These are phyloP conservation scores for Miichthys miiuy DNA, from an alignment of 2,797 vertebrate genomes.

Conservation along the genomic window DNA sequence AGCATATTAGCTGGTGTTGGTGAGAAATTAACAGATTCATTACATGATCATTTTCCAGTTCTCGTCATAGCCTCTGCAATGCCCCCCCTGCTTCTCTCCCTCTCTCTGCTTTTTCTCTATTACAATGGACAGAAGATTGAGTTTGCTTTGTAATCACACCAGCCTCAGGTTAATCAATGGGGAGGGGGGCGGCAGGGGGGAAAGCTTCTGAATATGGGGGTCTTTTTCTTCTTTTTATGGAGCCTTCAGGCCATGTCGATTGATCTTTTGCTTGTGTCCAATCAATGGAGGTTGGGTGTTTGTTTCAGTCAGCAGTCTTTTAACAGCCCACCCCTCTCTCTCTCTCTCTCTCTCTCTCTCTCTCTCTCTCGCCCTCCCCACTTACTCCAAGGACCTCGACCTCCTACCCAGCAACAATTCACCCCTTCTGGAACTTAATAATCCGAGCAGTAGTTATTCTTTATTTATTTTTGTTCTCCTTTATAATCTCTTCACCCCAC, in stretches of 20 bases:
- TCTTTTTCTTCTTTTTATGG: constrained; percentile 62
- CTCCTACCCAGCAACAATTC: constrained; percentile 34
- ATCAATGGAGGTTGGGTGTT: constrained; percentile 73
- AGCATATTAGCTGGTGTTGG: constrained; percentile 45
- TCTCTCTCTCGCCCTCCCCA: not conserved
- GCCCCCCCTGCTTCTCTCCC: not conserved
- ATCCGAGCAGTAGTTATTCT: constrained; percentile 31
- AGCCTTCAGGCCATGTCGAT: constrained; percentile 71
- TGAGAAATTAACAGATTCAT: constrained; percentile 46
- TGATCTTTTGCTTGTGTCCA: constrained; percentile 76
- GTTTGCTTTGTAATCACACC: constrained; percentile 66
- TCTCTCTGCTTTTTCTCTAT: not conserved
- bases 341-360: no score
- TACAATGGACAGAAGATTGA: constrained; percentile 35
- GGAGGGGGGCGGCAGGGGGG: not conserved
- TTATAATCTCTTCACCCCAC: not conserved
- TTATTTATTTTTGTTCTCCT: constrained; percentile 36
- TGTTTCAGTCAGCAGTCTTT: constrained; percentile 79
- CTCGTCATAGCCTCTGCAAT: not conserved
- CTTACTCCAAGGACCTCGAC: constrained; percentile 23
- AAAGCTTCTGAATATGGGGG: constrained; percentile 13
- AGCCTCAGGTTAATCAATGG: constrained; percentile 46
- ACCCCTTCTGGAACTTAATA: constrained; percentile 33
- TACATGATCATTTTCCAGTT: constrained; percentile 6
- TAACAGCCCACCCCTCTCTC: not conserved